phyloP scores from a whole-genome alignment of 1,140 invertebrate species.

The Drosophila mauritiana region DNA sequence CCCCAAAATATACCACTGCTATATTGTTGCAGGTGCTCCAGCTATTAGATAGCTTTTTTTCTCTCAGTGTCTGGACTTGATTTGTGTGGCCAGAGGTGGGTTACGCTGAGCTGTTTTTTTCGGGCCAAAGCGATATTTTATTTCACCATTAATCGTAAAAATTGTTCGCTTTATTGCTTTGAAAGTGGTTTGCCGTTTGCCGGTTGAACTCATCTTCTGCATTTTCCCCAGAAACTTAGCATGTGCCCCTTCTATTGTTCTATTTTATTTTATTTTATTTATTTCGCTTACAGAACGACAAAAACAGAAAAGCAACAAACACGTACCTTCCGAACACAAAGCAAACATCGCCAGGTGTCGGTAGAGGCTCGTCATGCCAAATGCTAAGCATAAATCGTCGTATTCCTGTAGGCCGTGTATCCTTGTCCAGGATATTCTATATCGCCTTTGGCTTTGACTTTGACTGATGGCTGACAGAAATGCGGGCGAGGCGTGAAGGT shows the following conservation, averaged over 20 bases:
- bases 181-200: constrained; percentile 50
- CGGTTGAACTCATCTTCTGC: constrained; percentile 23
- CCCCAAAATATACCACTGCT: too few relatives aligned
- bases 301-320: neutral
- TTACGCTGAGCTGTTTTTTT: constrained; percentile 7
- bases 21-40: too few relatives aligned
- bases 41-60: neutral
- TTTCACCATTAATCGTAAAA: constrained; percentile 62
- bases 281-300: constrained; percentile 3
- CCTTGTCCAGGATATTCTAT: constrained; percentile 14
- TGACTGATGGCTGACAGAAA: constrained; percentile 30
- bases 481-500: neutral
- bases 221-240: constrained; percentile 48
- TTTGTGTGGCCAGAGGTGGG: constrained; percentile 5
- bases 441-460: constrained; percentile 6
- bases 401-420: constrained; percentile 10
- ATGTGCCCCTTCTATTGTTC: constrained; percentile 42
- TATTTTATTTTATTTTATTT: constrained; percentile 18
- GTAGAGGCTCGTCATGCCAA: constrained; percentile 1
- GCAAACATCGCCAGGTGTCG: constrained; percentile 25
- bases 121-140: constrained; percentile 56
- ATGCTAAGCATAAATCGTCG: constrained; percentile 22
- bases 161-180: constrained; percentile 66
- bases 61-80: neutral
- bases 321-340: neutral